Base-by-base conservation (phyloP, 53 echinoderm and acorn worm genomes). In the Stichopus horrens region DNA sequence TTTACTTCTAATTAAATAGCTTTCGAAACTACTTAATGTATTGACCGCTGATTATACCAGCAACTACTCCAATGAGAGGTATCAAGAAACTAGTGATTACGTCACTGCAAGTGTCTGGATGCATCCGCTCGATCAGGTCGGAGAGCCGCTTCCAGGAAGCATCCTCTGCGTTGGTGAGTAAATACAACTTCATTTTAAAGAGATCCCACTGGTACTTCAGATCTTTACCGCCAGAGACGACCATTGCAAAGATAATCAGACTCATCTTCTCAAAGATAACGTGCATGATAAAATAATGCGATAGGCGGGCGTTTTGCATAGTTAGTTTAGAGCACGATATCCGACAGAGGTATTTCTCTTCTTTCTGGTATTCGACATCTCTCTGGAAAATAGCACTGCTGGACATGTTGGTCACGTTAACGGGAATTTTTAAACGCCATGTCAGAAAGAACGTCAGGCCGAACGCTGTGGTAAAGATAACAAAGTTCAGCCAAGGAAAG, bases 161-260 rank as follows among this genome's bases (percentile, higher is more conserved):
- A 14, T 66, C 85, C 9, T 85, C 85, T 66, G 23, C 4, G 37
- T 59, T 52, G 11, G 60, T 63, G 37, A 68, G 14, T 9, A 85
- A 68, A 52, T 85, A 51, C 23, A 85, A 7, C n/a, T 85, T 85
- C 85, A 85, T 85, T 52, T 85, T 85, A 52, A 85, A 85, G 6
- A 7, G 66, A 63, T 85, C 53, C 85, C 85, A 85, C 58, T 85
- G 63, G 52, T 85, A 85, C 52, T 85, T 85, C 18, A 85, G 22
- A n/a, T 85, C 85, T 18, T 66, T 65, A 16, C 85, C 85, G 14
- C 85, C 85, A 63, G 66, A 65, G 4, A 52, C 66, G 7, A 85
- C 6, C 9, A 85, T 9, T 4, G 85, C 85, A 9, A 65, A 85
- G 4, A 21, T 4, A 10, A 37, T 16, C 52, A 85, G 5, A 21